These are phyloP conservation scores for Hippocampus mohnikei DNA, from an alignment of 2,113 vertebrate genomes.

Conservation along the genomic window DNA sequence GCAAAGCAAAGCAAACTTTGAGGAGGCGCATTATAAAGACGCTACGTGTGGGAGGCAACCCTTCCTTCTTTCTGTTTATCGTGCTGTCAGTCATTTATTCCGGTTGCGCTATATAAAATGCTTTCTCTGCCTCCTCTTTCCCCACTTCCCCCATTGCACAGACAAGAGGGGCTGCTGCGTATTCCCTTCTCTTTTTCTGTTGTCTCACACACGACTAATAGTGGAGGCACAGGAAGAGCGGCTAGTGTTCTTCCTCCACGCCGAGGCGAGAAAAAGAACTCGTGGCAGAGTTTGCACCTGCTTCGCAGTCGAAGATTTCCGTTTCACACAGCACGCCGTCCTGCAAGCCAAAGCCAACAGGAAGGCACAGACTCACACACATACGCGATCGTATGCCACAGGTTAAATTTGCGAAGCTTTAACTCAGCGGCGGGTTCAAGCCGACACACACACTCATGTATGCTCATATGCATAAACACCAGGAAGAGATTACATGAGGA, in stretches of 20 bases:
- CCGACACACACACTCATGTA: constrained; percentile 1
- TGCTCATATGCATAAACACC: constrained; percentile 20
- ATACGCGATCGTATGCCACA: constrained; percentile 28
- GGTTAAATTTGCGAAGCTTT: constrained; percentile 73
- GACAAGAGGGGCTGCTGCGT: constrained; percentile 38
- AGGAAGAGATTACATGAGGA: background rate
- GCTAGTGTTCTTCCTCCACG: constrained; percentile 49
- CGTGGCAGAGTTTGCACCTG: constrained; percentile 52
- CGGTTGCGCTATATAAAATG: constrained; percentile 66
- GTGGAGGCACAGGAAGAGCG: constrained; percentile 40
- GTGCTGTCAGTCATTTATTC: constrained; percentile 74
- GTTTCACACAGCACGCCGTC: constrained; percentile 39
- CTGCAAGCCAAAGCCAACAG: constrained; percentile 43
- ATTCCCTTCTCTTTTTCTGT: constrained; percentile 43
- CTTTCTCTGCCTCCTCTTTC: constrained; percentile 36
- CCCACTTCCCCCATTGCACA: constrained; percentile 44
- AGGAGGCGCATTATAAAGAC: constrained; percentile 69
- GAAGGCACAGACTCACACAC: constrained; percentile 13
- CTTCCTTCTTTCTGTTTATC: constrained; percentile 75
- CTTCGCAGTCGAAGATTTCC: constrained; percentile 49
- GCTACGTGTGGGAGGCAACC: constrained; percentile 70
- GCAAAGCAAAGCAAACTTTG: constrained; percentile 72
- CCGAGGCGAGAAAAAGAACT: constrained; percentile 56
- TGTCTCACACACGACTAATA: constrained; percentile 59
- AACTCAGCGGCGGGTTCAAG: constrained; percentile 45